phyloP scores from a whole-genome alignment of 2,113 vertebrate species.

The Sula dactylatra region DNA sequence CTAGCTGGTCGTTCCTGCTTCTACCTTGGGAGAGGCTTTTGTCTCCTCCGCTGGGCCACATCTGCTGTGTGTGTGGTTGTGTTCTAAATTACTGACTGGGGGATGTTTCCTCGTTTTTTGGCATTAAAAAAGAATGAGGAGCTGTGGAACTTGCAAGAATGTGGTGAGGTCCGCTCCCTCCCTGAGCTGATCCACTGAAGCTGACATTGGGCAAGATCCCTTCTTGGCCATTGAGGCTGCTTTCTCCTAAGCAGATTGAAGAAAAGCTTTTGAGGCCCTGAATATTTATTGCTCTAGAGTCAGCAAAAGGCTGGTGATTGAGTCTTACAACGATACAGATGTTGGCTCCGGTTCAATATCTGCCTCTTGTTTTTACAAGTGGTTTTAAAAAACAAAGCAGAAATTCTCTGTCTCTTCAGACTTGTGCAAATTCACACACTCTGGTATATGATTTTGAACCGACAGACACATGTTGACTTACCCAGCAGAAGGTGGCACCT shows the following conservation, averaged over 20 bases:
- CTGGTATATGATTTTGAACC: rapidly evolving
- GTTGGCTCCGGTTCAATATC: slow-evolving; percentile 18
- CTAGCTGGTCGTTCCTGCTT: background rate
- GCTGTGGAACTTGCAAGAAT: background rate
- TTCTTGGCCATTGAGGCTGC: slow-evolving; percentile 7
- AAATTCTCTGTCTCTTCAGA: background rate
- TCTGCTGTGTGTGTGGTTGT: background rate
- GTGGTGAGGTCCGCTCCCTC: background rate
- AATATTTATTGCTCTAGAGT: slow-evolving; percentile 47
- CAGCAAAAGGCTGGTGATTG: slow-evolving; percentile 52
- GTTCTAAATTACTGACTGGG: background rate
- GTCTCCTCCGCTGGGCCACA: background rate
- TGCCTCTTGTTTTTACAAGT: slow-evolving; percentile 55
- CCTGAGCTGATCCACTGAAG: background rate
- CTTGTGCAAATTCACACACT: background rate
- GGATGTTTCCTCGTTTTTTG: background rate
- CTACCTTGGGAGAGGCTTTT: background rate
- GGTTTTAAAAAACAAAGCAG: slow-evolving; percentile 20
- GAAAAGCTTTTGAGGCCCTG: slow-evolving; percentile 36
- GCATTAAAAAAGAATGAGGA: background rate
- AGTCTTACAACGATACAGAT: slow-evolving; percentile 43
- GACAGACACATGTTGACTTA: rapidly evolving
- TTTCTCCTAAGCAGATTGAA: slow-evolving; percentile 43
- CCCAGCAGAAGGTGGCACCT: background rate
- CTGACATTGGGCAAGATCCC: background rate